Conservation (phyloP, 2,888 invertebrate genomes). For the Elmis aenea region DNA sequence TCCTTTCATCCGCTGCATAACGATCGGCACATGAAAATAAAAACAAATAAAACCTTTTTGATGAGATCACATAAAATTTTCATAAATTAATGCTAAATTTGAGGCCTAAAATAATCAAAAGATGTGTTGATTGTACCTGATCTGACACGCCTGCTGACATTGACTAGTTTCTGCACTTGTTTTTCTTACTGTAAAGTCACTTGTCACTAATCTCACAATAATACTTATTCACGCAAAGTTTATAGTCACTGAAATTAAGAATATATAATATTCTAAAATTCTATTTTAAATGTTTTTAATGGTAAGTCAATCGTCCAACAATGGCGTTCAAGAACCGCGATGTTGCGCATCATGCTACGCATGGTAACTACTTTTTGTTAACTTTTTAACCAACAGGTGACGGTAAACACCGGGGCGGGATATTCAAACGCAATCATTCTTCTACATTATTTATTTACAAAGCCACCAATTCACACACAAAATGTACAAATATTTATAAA, state of each 20-base stretch:
- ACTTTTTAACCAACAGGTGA: no score
- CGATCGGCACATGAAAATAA: conserved; percentile 55
- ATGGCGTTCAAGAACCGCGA: conserved; percentile 42
- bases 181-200: conserved; percentile 42
- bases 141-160: conserved; percentile 91
- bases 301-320: conserved; percentile 43
- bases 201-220: conserved; percentile 35
- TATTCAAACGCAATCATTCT: no score
- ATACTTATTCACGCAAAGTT: conserved; percentile 34
- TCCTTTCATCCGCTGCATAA: conserved; percentile 75
- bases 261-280: conserved; percentile 28
- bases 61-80: conserved; percentile 26
- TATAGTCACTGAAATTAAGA: conserved; percentile 32
- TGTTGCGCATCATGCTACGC: conserved; percentile 28
- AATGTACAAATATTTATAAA: no score
- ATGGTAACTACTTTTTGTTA: conserved; percentile 5
- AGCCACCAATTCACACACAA: no score
- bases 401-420: no score
- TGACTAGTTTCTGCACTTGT: conserved; percentile 63
- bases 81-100: conserved; percentile 6
- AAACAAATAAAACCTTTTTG: conserved; percentile 37
- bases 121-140: conserved; percentile 62
- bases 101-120: conserved; percentile 39
- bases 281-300: conserved; percentile 30
- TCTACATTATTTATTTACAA: no score